A percentile compares a stretch with the other conserved stretches of the same genome.
These are phyloP conservation scores for Drosophila diplacantha DNA, from an alignment of 2,888 invertebrate species.

Conservation along the genomic window DNA sequence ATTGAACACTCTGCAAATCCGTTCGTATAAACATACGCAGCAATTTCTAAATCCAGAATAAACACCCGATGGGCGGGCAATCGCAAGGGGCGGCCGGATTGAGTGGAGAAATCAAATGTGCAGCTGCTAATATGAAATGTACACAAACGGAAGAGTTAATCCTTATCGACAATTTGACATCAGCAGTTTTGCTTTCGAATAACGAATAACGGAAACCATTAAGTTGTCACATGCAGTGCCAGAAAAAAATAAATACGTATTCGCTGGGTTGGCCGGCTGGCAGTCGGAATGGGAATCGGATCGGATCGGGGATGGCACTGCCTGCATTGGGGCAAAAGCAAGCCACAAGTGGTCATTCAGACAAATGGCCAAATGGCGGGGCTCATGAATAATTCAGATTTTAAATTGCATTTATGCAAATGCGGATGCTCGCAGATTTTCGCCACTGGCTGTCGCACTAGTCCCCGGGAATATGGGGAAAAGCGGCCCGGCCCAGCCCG, in stretches of 20 bases:
- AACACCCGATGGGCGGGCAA: constrained; percentile 40
- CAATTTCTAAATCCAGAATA: constrained; percentile 64
- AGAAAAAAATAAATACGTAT: constrained; percentile 22
- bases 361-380: constrained; percentile 72
- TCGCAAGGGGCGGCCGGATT: not conserved
- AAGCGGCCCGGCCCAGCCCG: constrained; percentile 2
- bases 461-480: constrained; percentile 11
- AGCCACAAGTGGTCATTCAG: constrained; percentile 73
- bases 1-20: constrained; percentile 46
- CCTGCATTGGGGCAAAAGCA: constrained; percentile 43
- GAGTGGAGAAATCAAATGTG: constrained; percentile 63
- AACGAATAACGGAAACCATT: constrained; percentile 71
- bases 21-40: constrained; percentile 33
- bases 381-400: constrained; percentile 72
- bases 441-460: constrained; percentile 58
- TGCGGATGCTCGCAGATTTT: constrained; percentile 73
- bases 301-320: constrained; percentile 1
- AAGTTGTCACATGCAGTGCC: constrained; percentile 67
- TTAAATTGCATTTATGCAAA: constrained; percentile 73
- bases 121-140: constrained; percentile 68
- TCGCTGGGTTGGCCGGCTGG: constrained; percentile 16
- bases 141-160: constrained; percentile 71
- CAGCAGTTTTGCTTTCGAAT: constrained; percentile 72
- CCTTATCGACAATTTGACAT: constrained; percentile 72
- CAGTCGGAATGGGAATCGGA: constrained; percentile 1